A percentile compares a stretch with the other conserved stretches of the same genome.
Conservation (phyloP, 1,140 invertebrate genomes). For the Temnothorax nylanderi region DNA sequence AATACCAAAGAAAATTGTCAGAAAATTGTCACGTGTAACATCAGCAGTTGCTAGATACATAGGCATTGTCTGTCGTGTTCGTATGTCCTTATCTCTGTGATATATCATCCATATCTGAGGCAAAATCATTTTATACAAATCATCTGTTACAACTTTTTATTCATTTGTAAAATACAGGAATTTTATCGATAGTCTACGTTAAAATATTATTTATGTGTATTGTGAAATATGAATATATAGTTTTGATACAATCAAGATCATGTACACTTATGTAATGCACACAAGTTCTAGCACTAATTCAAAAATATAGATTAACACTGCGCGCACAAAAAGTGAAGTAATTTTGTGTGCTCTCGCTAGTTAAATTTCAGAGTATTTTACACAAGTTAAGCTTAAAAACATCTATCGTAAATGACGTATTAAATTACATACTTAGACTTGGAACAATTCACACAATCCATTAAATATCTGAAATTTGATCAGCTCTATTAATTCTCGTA, state of each 20-base stretch:
- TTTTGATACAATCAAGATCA: background rate
- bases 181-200: background rate
- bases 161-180: background rate
- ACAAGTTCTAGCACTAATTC: constrained; percentile 34
- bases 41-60: constrained; percentile 32
- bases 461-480: constrained; percentile 26
- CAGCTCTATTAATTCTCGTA: background rate
- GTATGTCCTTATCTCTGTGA: constrained; percentile 26
- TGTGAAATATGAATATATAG: background rate
- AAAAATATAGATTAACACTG: constrained; percentile 12
- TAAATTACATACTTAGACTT: background rate
- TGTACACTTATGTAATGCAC: constrained; percentile 18
- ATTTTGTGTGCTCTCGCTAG: constrained; percentile 30
- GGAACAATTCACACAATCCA: background rate
- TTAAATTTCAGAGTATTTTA: constrained; percentile 42
- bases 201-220: constrained; percentile 25
- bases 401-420: background rate
- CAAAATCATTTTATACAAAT: background rate
- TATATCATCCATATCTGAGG: background rate
- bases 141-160: constrained; percentile 25
- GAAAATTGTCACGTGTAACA: constrained; percentile 1
- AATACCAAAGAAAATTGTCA: constrained; percentile 11
- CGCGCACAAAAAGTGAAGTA: constrained; percentile 36
- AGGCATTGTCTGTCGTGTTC: constrained; percentile 18
- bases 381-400: background rate